Percentiles rank a stretch among this genome's conserved stretches.
phyloP scores from a whole-genome alignment of 1,140 invertebrate species.

The Platyura marginata region DNA sequence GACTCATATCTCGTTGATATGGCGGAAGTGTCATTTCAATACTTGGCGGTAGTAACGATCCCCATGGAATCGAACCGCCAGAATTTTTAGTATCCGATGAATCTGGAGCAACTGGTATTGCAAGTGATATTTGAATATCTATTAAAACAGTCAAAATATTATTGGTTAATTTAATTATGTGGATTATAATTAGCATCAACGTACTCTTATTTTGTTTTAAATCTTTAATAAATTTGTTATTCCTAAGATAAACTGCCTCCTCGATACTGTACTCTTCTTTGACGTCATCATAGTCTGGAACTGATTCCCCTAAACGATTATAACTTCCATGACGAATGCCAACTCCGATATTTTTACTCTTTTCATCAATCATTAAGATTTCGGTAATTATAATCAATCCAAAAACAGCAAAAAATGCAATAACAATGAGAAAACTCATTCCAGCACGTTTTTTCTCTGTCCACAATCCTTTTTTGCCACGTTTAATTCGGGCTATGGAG shows the following conservation, averaged over 20 bases:
- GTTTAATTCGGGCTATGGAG: not conserved
- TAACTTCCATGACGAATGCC: conserved; percentile 21
- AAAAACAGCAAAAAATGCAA: conserved; percentile 79
- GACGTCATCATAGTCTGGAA: conserved; percentile 33
- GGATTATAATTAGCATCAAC: too few relatives aligned
- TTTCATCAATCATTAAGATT: conserved; percentile 47
- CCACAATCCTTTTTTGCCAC: conserved; percentile 8
- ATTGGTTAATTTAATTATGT: too few relatives aligned
- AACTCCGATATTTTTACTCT: conserved; percentile 25
- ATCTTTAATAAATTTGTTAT: not conserved
- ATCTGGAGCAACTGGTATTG: conserved; percentile 1
- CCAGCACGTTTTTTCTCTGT: conserved; percentile 55
- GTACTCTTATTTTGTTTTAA: not conserved
- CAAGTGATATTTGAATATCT: conserved; percentile 4
- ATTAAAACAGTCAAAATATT: too few relatives aligned
- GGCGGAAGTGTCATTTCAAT: conserved; percentile 28
- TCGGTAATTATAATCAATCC: conserved; percentile 68
- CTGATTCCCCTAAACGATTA: conserved; percentile 22
- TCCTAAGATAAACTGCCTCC: not conserved
- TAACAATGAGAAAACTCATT: conserved; percentile 71
- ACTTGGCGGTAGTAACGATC: conserved; percentile 16
- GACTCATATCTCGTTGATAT: conserved; percentile 25
- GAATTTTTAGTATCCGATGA: not conserved
- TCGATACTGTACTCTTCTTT: conserved; percentile 26
- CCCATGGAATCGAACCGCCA: conserved; percentile 8